phyloP scores from a whole-genome alignment of 35 echinoderm and acorn worm genomes.

The Amphiura filiformis region DNA sequence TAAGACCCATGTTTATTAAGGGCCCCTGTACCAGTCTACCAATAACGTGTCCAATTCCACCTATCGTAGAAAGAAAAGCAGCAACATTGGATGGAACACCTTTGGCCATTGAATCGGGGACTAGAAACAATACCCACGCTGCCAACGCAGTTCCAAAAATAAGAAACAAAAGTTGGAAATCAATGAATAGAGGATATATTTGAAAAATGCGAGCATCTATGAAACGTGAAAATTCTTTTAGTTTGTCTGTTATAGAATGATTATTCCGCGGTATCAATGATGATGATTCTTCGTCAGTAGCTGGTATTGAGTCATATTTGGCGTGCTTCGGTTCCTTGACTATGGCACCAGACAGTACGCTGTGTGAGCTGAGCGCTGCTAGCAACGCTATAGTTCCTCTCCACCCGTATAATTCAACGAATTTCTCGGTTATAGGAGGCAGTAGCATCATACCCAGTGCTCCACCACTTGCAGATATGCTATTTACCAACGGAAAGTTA shows the following conservation, averaged over 20 bases:
- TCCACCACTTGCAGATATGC: slow-evolving; percentile 16
- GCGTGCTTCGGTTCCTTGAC: not conserved
- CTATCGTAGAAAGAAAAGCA: slow-evolving; percentile 20
- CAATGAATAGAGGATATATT: slow-evolving; percentile 8
- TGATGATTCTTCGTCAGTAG: no score
- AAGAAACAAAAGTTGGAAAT: slow-evolving; percentile 6
- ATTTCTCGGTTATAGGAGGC: slow-evolving; percentile 2
- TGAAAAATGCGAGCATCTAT: not conserved
- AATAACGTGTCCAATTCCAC: not conserved
- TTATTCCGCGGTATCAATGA: no score
- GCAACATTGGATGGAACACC: not conserved
- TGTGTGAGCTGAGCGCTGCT: not conserved
- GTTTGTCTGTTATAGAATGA: no score
- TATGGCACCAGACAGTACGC: slow-evolving; percentile 1
- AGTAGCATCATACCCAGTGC: slow-evolving; percentile 24
- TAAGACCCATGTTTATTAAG: not conserved
- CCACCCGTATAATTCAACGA: slow-evolving; percentile 17
- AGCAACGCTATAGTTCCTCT: not conserved
- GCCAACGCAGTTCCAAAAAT: not conserved
- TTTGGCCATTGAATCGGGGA: not conserved
- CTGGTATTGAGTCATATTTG: no score
- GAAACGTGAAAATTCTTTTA: not conserved
- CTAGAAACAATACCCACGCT: slow-evolving; percentile 20
- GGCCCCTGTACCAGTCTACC: not conserved
- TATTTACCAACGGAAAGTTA: slow-evolving; percentile 3